These are phyloP conservation scores for Leucosticte australis DNA, from an alignment of 2,113 vertebrate species.

Conservation along the genomic window DNA sequence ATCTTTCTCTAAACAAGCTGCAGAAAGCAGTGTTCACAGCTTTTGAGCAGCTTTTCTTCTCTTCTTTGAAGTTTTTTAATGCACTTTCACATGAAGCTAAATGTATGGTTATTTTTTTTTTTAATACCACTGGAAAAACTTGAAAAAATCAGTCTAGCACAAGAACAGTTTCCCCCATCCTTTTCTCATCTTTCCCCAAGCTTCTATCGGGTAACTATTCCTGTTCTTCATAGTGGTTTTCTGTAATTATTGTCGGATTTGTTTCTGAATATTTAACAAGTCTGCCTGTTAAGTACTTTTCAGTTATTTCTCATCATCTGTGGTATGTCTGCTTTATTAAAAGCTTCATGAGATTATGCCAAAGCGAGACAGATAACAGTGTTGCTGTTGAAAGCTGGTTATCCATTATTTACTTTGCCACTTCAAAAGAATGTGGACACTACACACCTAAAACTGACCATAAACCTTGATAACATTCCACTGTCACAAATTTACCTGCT, in stretches of 20 bases:
- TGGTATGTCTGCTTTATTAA: conserved; percentile 16
- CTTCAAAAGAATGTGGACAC: neutral
- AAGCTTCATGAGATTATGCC: neutral
- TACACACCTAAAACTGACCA: neutral
- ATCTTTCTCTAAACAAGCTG: neutral
- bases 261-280: conserved; percentile 51
- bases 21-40: neutral
- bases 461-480: neutral
- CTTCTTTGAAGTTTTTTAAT: conserved; percentile 44
- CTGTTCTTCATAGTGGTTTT: conserved; percentile 41
- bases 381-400: neutral
- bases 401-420: neutral
- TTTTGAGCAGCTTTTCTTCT: neutral
- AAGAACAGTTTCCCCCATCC: conserved; percentile 13
- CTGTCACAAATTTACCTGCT: neutral
- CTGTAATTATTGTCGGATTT: conserved; percentile 36
- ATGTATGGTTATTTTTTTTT: neutral
- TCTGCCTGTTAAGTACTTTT: conserved; percentile 45
- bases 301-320: conserved; percentile 36
- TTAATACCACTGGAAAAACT: conserved; percentile 40
- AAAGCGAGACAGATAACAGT: neutral
- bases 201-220: conserved; percentile 33
- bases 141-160: conserved; percentile 23
- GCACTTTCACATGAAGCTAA: neutral
- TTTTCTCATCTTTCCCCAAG: conserved; percentile 25